phyloP scores from a whole-genome alignment of 2,797 vertebrate species.

The Mycteria americana region DNA sequence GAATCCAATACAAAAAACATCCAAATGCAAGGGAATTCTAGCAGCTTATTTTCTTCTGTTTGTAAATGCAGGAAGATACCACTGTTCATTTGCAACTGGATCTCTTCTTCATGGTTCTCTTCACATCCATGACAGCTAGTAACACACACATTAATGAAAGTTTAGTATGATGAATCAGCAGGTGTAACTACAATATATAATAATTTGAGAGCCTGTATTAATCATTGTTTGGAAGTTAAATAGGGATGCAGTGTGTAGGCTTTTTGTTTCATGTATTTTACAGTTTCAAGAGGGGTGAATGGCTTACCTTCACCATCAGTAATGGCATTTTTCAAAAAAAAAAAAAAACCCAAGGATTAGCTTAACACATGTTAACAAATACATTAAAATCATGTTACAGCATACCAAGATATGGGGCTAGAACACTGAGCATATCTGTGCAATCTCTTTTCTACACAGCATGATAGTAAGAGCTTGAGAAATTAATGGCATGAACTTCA shows the following conservation, averaged over 20 bases:
- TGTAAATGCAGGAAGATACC: not conserved
- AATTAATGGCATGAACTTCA: not conserved
- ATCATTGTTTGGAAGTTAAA: not conserved
- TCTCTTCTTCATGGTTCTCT: not conserved
- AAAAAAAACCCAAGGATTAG: not conserved
- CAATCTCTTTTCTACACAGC: not conserved
- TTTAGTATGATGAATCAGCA: conserved; percentile 17
- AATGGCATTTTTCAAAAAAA: not conserved
- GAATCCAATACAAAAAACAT: not conserved
- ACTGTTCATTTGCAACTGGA: not conserved
- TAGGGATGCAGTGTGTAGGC: not conserved
- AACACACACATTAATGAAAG: not conserved
- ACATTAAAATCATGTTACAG: not conserved
- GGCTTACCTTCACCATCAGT: not conserved
- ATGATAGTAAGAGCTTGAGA: not conserved
- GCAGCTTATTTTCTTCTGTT: not conserved
- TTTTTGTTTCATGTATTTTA: not conserved
- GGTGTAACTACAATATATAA: not conserved
- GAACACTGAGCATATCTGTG: not conserved
- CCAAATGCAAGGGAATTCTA: not conserved
- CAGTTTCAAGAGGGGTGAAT: not conserved
- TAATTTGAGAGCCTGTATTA: not conserved
- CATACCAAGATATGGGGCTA: not conserved
- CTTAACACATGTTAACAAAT: not conserved
- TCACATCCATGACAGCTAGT: not conserved